Evolutionary conservation across 1,140 invertebrate genomes (phyloP).

Genomic region (Octopus sinensis): DNA sequence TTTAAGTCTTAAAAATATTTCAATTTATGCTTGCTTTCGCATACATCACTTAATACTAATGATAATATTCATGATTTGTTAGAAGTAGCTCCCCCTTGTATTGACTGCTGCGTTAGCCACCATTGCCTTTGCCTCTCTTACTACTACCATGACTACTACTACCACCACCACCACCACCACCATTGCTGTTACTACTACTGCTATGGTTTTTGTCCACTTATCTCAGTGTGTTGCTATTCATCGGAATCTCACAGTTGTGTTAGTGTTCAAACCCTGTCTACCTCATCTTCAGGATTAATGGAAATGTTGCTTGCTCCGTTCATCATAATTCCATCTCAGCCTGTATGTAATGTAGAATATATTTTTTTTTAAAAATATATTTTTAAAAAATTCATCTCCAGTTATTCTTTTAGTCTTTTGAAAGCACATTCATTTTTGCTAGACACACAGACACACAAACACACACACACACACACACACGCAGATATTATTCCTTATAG

Average conservation of each 20-base stretch:
- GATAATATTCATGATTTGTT: slow-evolving; percentile 10
- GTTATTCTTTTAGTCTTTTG: too few species aligned
- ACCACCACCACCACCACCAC: neutral
- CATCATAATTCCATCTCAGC: slow-evolving; percentile 9
- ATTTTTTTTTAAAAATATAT: neutral
- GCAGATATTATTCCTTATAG: too few species aligned
- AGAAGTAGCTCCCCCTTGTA: neutral
- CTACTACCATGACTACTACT: neutral
- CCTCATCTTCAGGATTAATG: slow-evolving; percentile 3
- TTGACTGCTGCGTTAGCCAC: neutral
- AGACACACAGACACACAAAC: too few species aligned
- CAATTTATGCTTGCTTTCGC: neutral
- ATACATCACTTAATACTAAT: slow-evolving; percentile 1
- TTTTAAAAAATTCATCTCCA: too few species aligned
- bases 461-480: too few species aligned
- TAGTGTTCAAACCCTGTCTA: slow-evolving; percentile 1
- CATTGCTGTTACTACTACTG: neutral
- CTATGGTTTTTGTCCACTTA: neutral
- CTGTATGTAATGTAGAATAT: slow-evolving; percentile 1
- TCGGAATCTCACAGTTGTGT: neutral
- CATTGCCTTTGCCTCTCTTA: neutral
- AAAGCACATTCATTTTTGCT: too few species aligned
- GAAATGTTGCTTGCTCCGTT: slow-evolving; percentile 5
- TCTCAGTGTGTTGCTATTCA: slow-evolving; percentile 7
- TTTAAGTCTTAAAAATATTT: too few species aligned